Evolutionary conservation across 1,140 invertebrate genomes (phyloP).

Genomic region (Drosophila santomea): DNA sequence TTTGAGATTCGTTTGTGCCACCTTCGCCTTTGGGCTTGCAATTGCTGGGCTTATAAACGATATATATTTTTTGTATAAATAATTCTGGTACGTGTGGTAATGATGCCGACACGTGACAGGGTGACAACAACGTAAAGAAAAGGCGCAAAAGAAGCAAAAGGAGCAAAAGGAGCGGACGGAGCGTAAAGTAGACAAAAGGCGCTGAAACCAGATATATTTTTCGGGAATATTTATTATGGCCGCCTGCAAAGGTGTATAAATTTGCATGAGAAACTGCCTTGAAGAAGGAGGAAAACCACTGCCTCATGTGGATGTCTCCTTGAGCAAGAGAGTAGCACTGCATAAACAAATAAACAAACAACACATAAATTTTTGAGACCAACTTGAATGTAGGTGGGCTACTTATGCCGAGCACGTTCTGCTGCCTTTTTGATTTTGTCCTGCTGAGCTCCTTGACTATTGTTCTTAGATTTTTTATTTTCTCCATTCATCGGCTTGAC

Average conservation of each 20-base stretch:
- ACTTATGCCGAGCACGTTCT: constrained; percentile 63
- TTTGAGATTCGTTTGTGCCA: constrained; percentile 8
- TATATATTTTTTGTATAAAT: constrained; percentile 79
- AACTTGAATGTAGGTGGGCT: constrained; percentile 28
- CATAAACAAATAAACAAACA: constrained; percentile 82
- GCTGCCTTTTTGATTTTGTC: constrained; percentile 27
- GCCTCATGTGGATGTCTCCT: too few relatives aligned
- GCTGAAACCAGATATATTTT: constrained; percentile 81
- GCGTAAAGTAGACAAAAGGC: constrained; percentile 69
- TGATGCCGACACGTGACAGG: constrained; percentile 81
- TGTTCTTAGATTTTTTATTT: constrained; percentile 6
- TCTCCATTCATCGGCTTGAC: constrained; percentile 21
- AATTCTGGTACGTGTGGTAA: constrained; percentile 77
- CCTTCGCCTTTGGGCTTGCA: constrained; percentile 7
- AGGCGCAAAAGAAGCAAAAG: constrained; percentile 20
- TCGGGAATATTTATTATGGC: constrained; percentile 76
- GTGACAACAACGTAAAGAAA: constrained; percentile 37
- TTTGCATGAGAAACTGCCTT: constrained; percentile 69
- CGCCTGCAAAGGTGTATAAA: constrained; percentile 72
- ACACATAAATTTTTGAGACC: constrained; percentile 75
- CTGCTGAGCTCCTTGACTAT: constrained; percentile 26
- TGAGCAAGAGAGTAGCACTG: constrained; percentile 65
- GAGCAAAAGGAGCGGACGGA: constrained; percentile 9
- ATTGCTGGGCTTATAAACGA: constrained; percentile 65
- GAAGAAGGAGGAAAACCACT: constrained; percentile 4